These are phyloP conservation scores for Microplitis deprimator DNA, from an alignment of 2,888 invertebrate genomes.

Conservation along the genomic window DNA sequence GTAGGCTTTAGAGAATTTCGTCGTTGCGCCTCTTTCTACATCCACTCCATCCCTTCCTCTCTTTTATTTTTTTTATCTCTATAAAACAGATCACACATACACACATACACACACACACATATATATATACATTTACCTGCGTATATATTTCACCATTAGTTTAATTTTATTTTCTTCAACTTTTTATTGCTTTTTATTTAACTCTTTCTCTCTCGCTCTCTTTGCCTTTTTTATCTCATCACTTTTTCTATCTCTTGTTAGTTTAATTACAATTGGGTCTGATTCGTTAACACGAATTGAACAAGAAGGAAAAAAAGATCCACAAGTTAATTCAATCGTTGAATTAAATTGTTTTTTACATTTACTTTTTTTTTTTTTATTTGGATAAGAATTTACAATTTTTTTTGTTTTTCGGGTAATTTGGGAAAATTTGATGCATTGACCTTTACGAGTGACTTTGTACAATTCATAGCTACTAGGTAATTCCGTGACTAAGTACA, in stretches of 20 bases:
- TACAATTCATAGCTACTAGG: slow-evolving; percentile 36
- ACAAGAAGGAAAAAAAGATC: background rate
- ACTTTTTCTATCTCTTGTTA: slow-evolving; percentile 3
- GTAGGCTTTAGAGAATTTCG: slow-evolving; percentile 47
- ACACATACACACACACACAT: slow-evolving; percentile 23
- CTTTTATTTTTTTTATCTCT: slow-evolving; percentile 17
- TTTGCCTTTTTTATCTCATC: slow-evolving; percentile 2
- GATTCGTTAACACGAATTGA: background rate
- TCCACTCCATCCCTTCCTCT: slow-evolving; percentile 27
- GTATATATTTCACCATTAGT: slow-evolving; percentile 32
- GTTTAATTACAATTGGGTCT: background rate
- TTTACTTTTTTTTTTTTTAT: too few species aligned
- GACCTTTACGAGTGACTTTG: slow-evolving; percentile 15
- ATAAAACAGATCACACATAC: slow-evolving; percentile 11
- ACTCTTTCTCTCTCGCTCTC: slow-evolving; percentile 7
- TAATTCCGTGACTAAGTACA: slow-evolving; percentile 17
- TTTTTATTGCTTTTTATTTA: background rate
- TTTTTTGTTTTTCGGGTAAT: too few species aligned
- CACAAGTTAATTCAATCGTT: background rate
- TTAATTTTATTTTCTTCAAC: slow-evolving; percentile 27
- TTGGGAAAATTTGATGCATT: background rate
- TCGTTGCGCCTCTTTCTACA: slow-evolving; percentile 26
- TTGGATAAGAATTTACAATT: too few species aligned
- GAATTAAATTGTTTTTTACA: too few species aligned
- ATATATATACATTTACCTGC: slow-evolving; percentile 28